phyloP scores from a whole-genome alignment of 1,140 invertebrate species.

The Drosophila bocqueti region DNA sequence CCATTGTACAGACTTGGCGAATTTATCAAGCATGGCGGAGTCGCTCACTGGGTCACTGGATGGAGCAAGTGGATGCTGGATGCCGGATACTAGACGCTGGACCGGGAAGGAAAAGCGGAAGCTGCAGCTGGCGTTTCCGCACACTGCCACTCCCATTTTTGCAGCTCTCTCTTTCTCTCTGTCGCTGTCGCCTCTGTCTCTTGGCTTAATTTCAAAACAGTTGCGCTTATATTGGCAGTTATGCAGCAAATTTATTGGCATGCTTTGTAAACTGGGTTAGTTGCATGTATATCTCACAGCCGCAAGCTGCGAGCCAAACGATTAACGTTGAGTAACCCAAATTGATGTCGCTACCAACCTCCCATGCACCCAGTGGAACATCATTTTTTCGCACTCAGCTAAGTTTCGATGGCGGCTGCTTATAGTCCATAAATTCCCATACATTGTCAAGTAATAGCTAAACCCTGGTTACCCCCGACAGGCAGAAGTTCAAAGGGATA shows the following conservation, averaged over 20 bases:
- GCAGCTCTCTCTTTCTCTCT: slow-evolving; percentile 1
- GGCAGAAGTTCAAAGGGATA: slow-evolving; percentile 20
- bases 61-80: slow-evolving; percentile 18
- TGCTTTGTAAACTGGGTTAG: slow-evolving; percentile 55
- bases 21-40: slow-evolving; percentile 58
- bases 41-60: slow-evolving; percentile 56
- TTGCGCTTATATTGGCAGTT: slow-evolving; percentile 62
- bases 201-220: slow-evolving; percentile 66
- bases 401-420: slow-evolving; percentile 35
- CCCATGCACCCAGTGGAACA: slow-evolving; percentile 11
- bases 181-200: neutral
- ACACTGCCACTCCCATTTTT: neutral
- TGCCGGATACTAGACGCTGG: neutral
- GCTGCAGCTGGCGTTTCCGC: slow-evolving; percentile 52
- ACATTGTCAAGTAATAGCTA: slow-evolving; percentile 50
- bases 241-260: slow-evolving; percentile 58
- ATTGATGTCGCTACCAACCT: slow-evolving; percentile 33
- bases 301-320: slow-evolving; percentile 49
- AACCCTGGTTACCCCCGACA: slow-evolving; percentile 39
- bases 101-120: slow-evolving; percentile 17
- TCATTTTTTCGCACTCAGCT: slow-evolving; percentile 45
- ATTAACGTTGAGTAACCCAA: slow-evolving; percentile 57
- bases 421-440: slow-evolving; percentile 49
- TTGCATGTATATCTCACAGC: slow-evolving; percentile 46
- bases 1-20: slow-evolving; percentile 61